phyloP scores from a whole-genome alignment of 2,113 vertebrate genomes.

The Silurus glanis region DNA sequence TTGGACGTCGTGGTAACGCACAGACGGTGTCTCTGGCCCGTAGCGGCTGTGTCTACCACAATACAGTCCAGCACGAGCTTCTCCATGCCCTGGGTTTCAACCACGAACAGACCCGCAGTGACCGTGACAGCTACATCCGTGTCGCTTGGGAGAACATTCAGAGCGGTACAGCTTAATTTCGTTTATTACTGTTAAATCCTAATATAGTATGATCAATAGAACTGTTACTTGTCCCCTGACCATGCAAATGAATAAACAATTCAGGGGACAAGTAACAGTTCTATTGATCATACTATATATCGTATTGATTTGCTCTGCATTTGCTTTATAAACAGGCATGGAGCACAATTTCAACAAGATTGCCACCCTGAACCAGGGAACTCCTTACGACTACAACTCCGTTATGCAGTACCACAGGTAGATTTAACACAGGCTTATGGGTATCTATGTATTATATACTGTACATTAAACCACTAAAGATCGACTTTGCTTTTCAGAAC shows the following conservation, averaged over 20 bases:
- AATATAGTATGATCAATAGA: no score
- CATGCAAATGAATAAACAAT: not conserved
- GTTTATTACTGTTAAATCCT: no score
- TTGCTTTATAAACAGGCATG: constrained; percentile 40
- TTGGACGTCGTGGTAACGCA: constrained; percentile 46
- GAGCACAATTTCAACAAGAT: constrained; percentile 54
- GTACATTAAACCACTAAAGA: not conserved
- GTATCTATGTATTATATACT: not conserved
- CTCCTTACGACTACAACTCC: constrained; percentile 59
- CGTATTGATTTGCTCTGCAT: not conserved
- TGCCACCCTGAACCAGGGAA: constrained; percentile 57
- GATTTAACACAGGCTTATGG: not conserved
- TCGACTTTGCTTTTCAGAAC: constrained; percentile 30
- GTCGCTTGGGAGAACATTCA: constrained; percentile 56
- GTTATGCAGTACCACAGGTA: constrained; percentile 62
- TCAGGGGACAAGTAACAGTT: not conserved
- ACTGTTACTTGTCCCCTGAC: not conserved
- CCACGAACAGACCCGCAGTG: constrained; percentile 61
- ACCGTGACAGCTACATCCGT: constrained; percentile 58
- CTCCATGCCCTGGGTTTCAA: constrained; percentile 62
- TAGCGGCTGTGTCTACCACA: constrained; percentile 51
- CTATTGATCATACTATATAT: no score
- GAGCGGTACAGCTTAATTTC: constrained; percentile 10
- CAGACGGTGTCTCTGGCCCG: constrained; percentile 58
- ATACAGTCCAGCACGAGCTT: constrained; percentile 58